These are phyloP conservation scores for Dicyrtomina minuta DNA, from an alignment of 2,888 invertebrate species.

Conservation along the genomic window DNA sequence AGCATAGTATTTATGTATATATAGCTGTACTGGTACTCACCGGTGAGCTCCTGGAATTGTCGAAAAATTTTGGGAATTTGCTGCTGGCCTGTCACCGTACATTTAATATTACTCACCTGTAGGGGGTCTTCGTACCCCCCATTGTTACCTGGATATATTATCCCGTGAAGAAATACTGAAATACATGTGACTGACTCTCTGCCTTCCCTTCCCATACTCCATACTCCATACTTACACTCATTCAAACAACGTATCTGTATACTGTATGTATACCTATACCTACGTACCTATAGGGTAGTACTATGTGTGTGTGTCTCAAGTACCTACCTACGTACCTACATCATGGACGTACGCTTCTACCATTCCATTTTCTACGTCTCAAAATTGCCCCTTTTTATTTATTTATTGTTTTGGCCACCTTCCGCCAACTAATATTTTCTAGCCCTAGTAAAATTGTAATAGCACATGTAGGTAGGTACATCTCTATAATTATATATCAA, in stretches of 20 bases:
- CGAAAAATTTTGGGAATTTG: conserved; percentile 29
- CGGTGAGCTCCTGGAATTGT: conserved; percentile 28
- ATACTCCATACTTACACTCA: no score
- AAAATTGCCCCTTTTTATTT: conserved; percentile 13
- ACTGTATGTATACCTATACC: background rate
- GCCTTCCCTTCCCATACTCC: background rate
- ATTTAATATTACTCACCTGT: conserved; percentile 53
- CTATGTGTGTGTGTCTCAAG: no score
- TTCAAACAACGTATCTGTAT: background rate
- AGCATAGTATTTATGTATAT: no score
- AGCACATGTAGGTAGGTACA: background rate
- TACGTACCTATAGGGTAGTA: no score
- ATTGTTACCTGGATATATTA: conserved; percentile 40
- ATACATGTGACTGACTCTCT: conserved; percentile 21
- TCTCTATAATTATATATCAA: conserved; percentile 6
- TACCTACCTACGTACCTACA: no score
- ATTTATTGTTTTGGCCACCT: conserved; percentile 18
- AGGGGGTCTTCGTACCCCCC: conserved; percentile 51
- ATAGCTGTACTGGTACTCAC: background rate
- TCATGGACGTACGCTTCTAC: background rate
- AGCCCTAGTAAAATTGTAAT: no score
- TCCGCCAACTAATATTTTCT: conserved; percentile 11
- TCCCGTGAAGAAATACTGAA: conserved; percentile 6
- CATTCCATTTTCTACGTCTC: background rate
- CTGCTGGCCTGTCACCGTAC: conserved; percentile 45